Percentiles rank a stretch among this genome's conserved stretches.
These are phyloP conservation scores for Channa maculata DNA, from an alignment of 2,113 vertebrate species.

Conservation along the genomic window DNA sequence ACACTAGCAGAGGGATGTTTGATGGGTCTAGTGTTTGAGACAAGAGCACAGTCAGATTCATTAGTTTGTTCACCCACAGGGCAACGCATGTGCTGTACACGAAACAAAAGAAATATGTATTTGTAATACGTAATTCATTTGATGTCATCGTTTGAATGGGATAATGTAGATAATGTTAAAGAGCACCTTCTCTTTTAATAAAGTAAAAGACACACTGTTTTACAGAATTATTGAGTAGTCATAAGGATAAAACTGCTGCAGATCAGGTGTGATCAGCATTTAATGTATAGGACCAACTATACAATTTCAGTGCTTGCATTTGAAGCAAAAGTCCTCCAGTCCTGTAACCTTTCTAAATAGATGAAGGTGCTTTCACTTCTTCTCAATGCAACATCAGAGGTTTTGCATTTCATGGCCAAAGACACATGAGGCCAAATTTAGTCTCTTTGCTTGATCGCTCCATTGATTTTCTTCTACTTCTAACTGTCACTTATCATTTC, in stretches of 20 bases:
- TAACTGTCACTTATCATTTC: not conserved
- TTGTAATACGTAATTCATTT: not conserved
- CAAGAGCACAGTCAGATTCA: not conserved
- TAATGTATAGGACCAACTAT: not conserved
- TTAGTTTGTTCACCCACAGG: not conserved
- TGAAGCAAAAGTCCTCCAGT: not conserved
- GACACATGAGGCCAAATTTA: constrained; percentile 13
- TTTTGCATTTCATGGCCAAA: constrained; percentile 50
- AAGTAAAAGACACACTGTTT: no score
- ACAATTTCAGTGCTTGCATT: not conserved
- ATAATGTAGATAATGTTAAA: no score
- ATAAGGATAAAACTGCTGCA: not conserved
- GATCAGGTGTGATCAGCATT: not conserved
- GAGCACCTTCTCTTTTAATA: no score
- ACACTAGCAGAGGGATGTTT: not conserved
- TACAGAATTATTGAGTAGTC: not conserved
- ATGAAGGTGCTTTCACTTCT: constrained; percentile 43
- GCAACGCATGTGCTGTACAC: not conserved
- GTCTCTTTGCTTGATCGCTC: not conserved
- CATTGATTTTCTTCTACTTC: constrained; percentile 16
- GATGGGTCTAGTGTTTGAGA: constrained; percentile 4
- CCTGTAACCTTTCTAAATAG: not conserved
- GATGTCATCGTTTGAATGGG: not conserved
- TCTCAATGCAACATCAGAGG: not conserved
- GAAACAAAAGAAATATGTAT: not conserved